These are phyloP conservation scores for Eupeodes luniger DNA, from an alignment of 2,888 invertebrate genomes.

Conservation along the genomic window DNA sequence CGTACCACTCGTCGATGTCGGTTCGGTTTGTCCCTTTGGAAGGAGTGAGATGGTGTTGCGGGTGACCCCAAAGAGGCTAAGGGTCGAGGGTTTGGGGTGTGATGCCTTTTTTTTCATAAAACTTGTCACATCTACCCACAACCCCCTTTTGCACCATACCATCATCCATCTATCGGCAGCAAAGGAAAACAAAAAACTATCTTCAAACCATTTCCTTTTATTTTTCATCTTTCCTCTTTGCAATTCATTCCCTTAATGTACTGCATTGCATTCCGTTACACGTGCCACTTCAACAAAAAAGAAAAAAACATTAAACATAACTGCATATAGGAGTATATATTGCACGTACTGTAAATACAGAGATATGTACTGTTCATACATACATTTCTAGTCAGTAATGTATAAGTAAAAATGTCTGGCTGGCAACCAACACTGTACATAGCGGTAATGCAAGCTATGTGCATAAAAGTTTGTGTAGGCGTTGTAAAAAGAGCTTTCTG, in stretches of 20 bases:
- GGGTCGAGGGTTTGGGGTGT: constrained; percentile 39
- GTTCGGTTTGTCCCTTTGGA: constrained; percentile 4
- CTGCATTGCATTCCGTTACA: constrained; percentile 74
- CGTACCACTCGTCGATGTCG: not conserved
- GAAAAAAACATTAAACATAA: constrained; percentile 1
- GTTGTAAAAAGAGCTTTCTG: constrained; percentile 21
- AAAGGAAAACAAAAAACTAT: constrained; percentile 47
- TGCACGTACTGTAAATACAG: no score
- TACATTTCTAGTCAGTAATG: constrained; percentile 45
- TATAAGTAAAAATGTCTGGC: constrained; percentile 65
- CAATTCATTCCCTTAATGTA: constrained; percentile 74
- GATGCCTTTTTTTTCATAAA: constrained; percentile 20
- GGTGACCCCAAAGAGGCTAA: constrained; percentile 61
- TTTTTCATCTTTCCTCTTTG: constrained; percentile 42
- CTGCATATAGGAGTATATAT: not conserved
- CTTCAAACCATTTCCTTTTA: constrained; percentile 32
- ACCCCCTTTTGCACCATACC: no score
- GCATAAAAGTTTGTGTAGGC: constrained; percentile 16
- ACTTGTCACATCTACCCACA: constrained; percentile 52
- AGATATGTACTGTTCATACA: not conserved
- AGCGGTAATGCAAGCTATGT: constrained; percentile 62
- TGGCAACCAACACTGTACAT: constrained; percentile 57
- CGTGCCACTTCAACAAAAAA: constrained; percentile 64
- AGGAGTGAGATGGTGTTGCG: constrained; percentile 33
- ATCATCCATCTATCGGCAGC: not conserved